A percentile compares a stretch with the other conserved stretches of the same genome.
These are phyloP conservation scores for Buceros bicornis DNA, from an alignment of 2,797 vertebrate species.

Conservation along the genomic window DNA sequence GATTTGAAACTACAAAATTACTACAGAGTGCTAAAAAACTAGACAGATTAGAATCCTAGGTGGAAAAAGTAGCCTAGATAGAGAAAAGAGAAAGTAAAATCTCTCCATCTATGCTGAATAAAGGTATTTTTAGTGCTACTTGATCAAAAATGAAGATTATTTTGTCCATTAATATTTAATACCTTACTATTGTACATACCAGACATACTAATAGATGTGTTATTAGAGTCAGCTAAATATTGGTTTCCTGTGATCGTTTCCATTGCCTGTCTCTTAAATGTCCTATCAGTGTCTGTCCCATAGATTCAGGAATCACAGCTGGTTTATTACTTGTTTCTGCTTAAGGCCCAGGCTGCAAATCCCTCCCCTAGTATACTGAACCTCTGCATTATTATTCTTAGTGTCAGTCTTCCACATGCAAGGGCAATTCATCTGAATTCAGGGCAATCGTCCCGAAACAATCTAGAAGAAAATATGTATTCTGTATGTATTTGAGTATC, in stretches of 20 bases:
- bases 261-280: background rate
- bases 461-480: background rate
- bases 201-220: background rate
- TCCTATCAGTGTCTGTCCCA: background rate
- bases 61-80: background rate
- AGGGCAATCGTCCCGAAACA: background rate
- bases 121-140: background rate
- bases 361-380: background rate
- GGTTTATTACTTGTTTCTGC: background rate
- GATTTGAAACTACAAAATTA: background rate
- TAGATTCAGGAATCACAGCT: background rate
- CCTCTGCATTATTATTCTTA: background rate
- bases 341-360: background rate
- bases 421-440: background rate
- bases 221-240: background rate
- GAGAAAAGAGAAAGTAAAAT: background rate
- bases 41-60: background rate
- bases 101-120: background rate
- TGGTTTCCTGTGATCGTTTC: background rate
- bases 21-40: background rate
- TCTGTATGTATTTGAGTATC: background rate
- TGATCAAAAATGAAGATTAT: background rate
- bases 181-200: background rate
- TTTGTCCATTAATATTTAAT: background rate
- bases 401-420: background rate